These are phyloP conservation scores for Centropyge bicolor DNA, from an alignment of 2,797 vertebrate genomes.

Conservation along the genomic window DNA sequence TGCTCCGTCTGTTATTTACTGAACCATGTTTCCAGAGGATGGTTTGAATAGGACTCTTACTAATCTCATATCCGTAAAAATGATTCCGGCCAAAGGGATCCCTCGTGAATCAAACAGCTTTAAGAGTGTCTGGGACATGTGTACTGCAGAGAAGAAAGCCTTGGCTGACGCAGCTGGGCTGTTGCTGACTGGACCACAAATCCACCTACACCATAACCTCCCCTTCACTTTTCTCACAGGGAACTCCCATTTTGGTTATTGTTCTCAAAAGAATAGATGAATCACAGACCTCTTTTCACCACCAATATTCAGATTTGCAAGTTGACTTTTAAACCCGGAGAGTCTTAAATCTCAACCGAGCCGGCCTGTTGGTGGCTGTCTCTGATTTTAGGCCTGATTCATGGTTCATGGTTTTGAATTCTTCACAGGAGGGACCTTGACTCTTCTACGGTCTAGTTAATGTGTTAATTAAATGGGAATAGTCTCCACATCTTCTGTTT, in stretches of 20 bases:
- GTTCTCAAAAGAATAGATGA: conserved; percentile 19
- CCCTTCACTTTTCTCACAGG: conserved; percentile 1
- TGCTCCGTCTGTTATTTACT: conserved; percentile 8
- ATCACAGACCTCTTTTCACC: conserved; percentile 16
- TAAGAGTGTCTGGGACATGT: conserved; percentile 45
- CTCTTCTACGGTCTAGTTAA: conserved; percentile 8
- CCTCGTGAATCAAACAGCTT: conserved; percentile 49
- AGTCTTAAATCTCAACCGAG: conserved; percentile 27
- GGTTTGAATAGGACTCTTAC: conserved; percentile 34
- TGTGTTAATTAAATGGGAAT: conserved; percentile 23
- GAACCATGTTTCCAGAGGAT: conserved; percentile 25
- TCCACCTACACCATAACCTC: conserved; percentile 31
- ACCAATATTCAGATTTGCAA: conserved; percentile 19
- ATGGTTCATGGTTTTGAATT: conserved; percentile 22
- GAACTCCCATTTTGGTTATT: conserved; percentile 38
- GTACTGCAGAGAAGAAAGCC: conserved; percentile 51
- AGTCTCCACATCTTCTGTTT: neutral
- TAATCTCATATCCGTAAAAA: conserved; percentile 51
- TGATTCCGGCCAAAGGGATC: conserved; percentile 28
- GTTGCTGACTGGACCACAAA: conserved; percentile 37
- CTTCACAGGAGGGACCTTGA: conserved; percentile 4
- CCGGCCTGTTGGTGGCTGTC: neutral
- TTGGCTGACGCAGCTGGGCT: conserved; percentile 37
- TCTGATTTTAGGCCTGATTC: conserved; percentile 9
- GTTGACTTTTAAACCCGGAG: conserved; percentile 8